phyloP scores from a whole-genome alignment of 1,140 invertebrate genomes.

The Lysiphlebus fabarum region DNA sequence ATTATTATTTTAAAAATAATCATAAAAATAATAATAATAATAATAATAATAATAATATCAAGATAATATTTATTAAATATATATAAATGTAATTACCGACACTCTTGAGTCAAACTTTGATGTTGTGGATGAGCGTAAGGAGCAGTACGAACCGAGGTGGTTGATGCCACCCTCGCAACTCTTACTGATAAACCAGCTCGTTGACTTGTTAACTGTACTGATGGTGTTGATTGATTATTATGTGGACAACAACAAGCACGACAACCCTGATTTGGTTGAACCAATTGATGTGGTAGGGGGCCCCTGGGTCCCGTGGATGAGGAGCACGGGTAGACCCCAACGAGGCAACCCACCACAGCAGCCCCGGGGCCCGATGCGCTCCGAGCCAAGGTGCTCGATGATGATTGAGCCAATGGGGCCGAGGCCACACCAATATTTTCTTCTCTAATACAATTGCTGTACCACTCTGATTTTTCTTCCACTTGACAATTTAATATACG shows the following conservation, averaged over 20 bases:
- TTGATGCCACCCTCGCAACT: conserved; percentile 57
- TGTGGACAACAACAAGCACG: conserved; percentile 48
- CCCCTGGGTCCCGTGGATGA: conserved; percentile 56
- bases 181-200: conserved; percentile 53
- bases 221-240: conserved; percentile 38
- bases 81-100: conserved; percentile 49
- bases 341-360: conserved; percentile 57
- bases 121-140: conserved; percentile 56
- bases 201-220: conserved; percentile 51
- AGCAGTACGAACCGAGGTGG: conserved; percentile 56
- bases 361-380: conserved; percentile 49
- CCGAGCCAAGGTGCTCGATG: conserved; percentile 48
- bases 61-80: too few relatives aligned
- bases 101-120: conserved; percentile 53
- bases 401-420: conserved; percentile 17
- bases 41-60: too few relatives aligned
- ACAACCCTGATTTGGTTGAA: conserved; percentile 40
- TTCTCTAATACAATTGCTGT: conserved; percentile 44
- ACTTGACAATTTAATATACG: conserved; percentile 3
- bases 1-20: conserved; percentile 34
- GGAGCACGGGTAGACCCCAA: conserved; percentile 58
- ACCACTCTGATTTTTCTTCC: conserved; percentile 41
- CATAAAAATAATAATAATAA: conserved; percentile 27
- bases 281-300: conserved; percentile 44
- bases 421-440: conserved; percentile 50